phyloP scores from a whole-genome alignment of 1,140 invertebrate species.

The Drosophila auraria region DNA sequence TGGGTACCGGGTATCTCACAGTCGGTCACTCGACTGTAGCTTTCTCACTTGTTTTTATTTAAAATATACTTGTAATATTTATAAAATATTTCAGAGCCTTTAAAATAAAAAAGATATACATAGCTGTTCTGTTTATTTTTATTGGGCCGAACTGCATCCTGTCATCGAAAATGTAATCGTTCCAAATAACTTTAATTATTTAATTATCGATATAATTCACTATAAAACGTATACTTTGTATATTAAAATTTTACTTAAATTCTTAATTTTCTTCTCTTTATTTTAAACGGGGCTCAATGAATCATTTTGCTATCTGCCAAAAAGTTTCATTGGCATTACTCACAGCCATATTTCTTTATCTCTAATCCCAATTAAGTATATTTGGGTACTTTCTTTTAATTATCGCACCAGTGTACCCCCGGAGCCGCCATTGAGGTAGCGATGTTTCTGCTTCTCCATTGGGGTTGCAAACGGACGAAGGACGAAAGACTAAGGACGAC shows the following conservation, averaged over 20 bases:
- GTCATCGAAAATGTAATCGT: no score
- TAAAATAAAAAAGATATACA: no score
- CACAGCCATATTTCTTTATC: conserved; percentile 29
- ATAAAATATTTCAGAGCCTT: no score
- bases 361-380: conserved; percentile 49
- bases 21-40: no score
- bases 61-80: no score
- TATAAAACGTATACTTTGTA: neutral
- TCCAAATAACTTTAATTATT: no score
- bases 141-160: no score
- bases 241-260: no score
- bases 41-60: no score
- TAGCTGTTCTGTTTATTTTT: no score
- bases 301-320: conserved; percentile 6
- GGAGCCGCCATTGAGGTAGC: conserved; percentile 56
- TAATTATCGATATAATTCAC: no score
- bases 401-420: conserved; percentile 59
- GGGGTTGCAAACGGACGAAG: conserved; percentile 16
- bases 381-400: conserved; percentile 65
- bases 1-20: no score
- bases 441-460: conserved; percentile 41
- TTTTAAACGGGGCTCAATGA: neutral
- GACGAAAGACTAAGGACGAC: conserved; percentile 31
- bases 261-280: neutral
- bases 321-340: conserved; percentile 27